These are phyloP conservation scores for Sialia sialis DNA, from an alignment of 2,113 vertebrate genomes.

Conservation along the genomic window DNA sequence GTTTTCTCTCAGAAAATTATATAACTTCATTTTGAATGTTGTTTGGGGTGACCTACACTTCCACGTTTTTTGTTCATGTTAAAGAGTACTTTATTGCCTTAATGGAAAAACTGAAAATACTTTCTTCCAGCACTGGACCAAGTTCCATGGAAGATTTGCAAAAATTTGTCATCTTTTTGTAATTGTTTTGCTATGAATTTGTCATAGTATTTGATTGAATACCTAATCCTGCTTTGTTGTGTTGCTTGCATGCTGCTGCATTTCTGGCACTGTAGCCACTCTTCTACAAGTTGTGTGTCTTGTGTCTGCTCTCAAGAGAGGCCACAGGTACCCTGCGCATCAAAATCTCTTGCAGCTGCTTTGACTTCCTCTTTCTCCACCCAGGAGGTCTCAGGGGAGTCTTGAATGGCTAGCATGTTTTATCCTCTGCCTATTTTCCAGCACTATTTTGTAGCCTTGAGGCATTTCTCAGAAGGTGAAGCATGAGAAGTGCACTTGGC, in stretches of 20 bases:
- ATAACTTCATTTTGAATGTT: neutral
- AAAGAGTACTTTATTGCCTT: neutral
- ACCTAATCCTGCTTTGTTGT: neutral
- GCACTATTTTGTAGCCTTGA: neutral
- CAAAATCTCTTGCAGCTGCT: neutral
- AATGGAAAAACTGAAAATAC: neutral
- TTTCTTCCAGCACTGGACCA: neutral
- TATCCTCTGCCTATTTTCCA: neutral
- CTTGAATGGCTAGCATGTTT: neutral
- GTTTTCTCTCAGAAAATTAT: neutral
- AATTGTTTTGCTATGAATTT: neutral
- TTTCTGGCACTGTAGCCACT: neutral
- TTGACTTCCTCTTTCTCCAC: neutral
- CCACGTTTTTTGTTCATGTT: neutral
- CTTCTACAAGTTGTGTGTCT: rapidly evolving
- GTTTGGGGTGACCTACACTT: neutral
- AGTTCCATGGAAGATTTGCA: neutral
- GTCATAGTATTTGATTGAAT: neutral
- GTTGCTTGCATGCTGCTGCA: neutral
- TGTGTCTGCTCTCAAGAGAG: neutral
- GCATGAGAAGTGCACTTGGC: neutral
- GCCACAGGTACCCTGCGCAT: neutral
- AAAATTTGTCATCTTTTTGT: neutral
- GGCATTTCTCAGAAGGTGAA: neutral
- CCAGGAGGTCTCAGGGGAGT: neutral